Base-by-base conservation (phyloP, 2,888 invertebrate genomes). In the Sepioteuthis lessoniana region DNA sequence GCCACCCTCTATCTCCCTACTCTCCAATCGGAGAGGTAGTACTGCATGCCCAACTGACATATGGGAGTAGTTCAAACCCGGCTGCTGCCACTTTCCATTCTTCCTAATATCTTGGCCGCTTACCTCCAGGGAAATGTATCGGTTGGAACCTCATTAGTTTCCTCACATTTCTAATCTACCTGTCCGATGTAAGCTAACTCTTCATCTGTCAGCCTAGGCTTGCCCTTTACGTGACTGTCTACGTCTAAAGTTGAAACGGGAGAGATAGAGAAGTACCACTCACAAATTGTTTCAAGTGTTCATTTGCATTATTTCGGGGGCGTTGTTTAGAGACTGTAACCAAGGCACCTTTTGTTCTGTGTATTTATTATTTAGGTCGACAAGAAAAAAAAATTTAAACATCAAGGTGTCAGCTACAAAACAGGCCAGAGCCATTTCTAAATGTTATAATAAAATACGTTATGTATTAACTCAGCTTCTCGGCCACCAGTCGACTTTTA, bases 71-170 rank as follows among this genome's bases (percentile, higher is more conserved):
- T 35, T 76, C 76, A 16, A 76, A 35, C n/a, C n/a, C 76, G 13
- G n/a, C n/a, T 35, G 16, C n/a, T n/a, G n/a, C n/a, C 76, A 55
- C 25, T 55, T 55, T 35, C 4, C n/a, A 35, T 76, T 76, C n/a
- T 0, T 10, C 76, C 2, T n/a, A 13, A 35, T 76, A 76, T 76
- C 76, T 35, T 35, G 19, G 16, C n/a, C n/a, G n/a, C 35, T n/a
- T 35, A n/a, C n/a, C n/a, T n/a, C 76, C n/a, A 13, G 76, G 76
- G 76, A 76, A 35, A 76, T 76, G n/a, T 16, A 13, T 76, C 3
- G 13, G 76, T 76, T 76, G 76, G n/a, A 76, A 76, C n/a, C n/a
- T 76, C 76, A 76, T 76, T 76, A 76, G n/a, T 76, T 76, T 76
- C 76, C 19, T 76, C n/a, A 13, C n/a, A 35, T 76, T n/a, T 76